Evolutionary conservation across 2,888 invertebrate genomes (phyloP).

Genomic region (Opisthograptis luteolata): DNA sequence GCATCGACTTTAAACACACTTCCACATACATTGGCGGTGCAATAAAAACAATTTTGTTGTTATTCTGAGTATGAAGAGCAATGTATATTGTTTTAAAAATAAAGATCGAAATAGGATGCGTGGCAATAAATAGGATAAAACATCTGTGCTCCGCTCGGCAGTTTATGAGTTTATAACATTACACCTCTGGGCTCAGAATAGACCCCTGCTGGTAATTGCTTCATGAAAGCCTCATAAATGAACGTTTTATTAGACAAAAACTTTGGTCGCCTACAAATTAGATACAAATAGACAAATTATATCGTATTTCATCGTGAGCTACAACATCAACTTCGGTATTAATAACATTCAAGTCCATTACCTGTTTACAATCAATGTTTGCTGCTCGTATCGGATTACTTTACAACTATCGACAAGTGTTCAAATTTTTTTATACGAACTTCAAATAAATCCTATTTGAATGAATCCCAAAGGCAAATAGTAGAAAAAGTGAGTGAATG

Average conservation of each 20-base stretch:
- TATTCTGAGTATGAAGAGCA: slow-evolving; percentile 17
- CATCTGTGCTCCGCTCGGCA: slow-evolving; percentile 68
- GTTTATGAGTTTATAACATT: slow-evolving; percentile 80
- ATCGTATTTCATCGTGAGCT: slow-evolving; percentile 27
- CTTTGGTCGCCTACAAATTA: slow-evolving; percentile 54
- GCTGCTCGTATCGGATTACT: slow-evolving; percentile 6
- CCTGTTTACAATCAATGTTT: slow-evolving; percentile 17
- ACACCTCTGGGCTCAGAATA: slow-evolving; percentile 70
- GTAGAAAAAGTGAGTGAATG: slow-evolving; percentile 57
- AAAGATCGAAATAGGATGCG: slow-evolving; percentile 11
- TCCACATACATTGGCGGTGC: slow-evolving; percentile 42
- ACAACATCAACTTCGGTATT: slow-evolving; percentile 14
- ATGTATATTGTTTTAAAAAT: slow-evolving; percentile 19
- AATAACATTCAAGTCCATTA: slow-evolving; percentile 20
- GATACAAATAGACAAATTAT: slow-evolving; percentile 52
- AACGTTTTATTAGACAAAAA: slow-evolving; percentile 61
- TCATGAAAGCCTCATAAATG: slow-evolving; percentile 69
- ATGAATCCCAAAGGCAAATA: slow-evolving; percentile 59
- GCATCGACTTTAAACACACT: slow-evolving; percentile 8
- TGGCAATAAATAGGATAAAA: slow-evolving; percentile 46
- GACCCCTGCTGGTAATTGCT: slow-evolving; percentile 75
- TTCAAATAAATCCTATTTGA: slow-evolving; percentile 56
- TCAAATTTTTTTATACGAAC: slow-evolving; percentile 38
- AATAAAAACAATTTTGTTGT: neutral
- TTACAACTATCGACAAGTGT: slow-evolving; percentile 7